A percentile compares a stretch with the other conserved stretches of the same genome.
These are phyloP conservation scores for Arenicola marina DNA, from an alignment of 2,888 invertebrate genomes.

Conservation along the genomic window DNA sequence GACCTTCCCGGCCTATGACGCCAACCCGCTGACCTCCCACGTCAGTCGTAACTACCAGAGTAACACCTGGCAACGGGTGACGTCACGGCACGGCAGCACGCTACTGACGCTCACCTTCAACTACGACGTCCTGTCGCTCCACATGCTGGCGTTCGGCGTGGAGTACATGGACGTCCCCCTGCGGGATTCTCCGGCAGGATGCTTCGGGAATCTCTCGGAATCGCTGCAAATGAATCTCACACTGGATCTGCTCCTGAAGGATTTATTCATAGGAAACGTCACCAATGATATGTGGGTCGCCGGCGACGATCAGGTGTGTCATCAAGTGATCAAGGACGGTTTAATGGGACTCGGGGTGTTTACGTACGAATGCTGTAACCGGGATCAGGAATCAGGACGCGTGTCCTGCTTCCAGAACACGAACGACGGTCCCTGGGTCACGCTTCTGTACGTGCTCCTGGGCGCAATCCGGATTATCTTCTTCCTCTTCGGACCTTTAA, in stretches of 20 bases:
- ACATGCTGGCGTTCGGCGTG: constrained; percentile 49
- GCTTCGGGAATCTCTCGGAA: too few species aligned
- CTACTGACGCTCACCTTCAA: constrained; percentile 54
- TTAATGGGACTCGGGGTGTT: not conserved
- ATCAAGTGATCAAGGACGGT: not conserved
- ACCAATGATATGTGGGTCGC: not conserved
- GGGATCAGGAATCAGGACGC: not conserved
- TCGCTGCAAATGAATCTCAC: too few species aligned
- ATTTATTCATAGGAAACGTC: not conserved
- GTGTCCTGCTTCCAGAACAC: not conserved
- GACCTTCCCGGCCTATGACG: not conserved
- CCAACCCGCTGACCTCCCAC: constrained; percentile 8
- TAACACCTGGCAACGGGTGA: constrained; percentile 50
- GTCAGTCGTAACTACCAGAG: constrained; percentile 40
- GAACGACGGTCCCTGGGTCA: not conserved
- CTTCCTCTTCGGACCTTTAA: not conserved
- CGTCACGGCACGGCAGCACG: constrained; percentile 50
- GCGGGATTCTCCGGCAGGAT: constrained; percentile 17
- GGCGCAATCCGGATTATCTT: not conserved
- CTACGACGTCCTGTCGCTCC: constrained; percentile 52
- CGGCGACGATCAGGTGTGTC: constrained; percentile 1
- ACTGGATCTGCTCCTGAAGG: not conserved
- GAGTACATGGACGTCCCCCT: constrained; percentile 38
- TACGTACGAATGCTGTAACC: not conserved
- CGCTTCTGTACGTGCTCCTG: not conserved